Base-by-base conservation (phyloP, 2,888 invertebrate genomes). In the Himalopsyche japonica region DNA sequence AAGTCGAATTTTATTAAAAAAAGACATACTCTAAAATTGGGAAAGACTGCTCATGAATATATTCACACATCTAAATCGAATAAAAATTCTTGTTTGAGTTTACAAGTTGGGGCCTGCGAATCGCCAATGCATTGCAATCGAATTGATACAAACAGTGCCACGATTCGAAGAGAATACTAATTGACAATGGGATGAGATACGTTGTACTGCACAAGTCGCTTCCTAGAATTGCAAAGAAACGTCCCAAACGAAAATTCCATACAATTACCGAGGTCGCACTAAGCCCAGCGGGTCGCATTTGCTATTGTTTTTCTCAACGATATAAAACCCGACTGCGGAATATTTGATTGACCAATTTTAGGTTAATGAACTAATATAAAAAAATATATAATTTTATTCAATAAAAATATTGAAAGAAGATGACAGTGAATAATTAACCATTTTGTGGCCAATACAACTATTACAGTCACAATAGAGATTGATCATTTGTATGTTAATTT, bases 81-180 rank as follows among this genome's bases (percentile, higher is more conserved):
- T 43, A 3, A 43, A 43, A 15, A 43, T 43, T 43, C 43, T 43
- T 15, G 43, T 15, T 15, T 3, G 15, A 15, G 43, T 15, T 15
- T 43, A 15, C 43, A 3, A 57, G 57, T 57, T 10, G 8, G 57
- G 24, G 24, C 57, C 57, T 57, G 57, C 15, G 12, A 15, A 43
- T 57, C 10, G 20, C 20, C 20, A 57, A 8, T 8, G 57, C 20
- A 57, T 20, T 24, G 82, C 85, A 86, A 86, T 86, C 86, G 84
- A 86, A 84, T 84, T 76, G 82, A 86, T 83, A 82, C 84, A 83
- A 81, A 82, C 78, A 49, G 78, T 57, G 57, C 57, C 57, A 57
- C 57, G 57, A 57, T 57, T 57, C 57, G 57, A 57, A 10, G 70
- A 32, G 37, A 48, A 43, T 32, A 84, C 80, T 84, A 81, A 81